phyloP scores from a whole-genome alignment of 2,888 invertebrate genomes.

The Heliconius hortense region DNA sequence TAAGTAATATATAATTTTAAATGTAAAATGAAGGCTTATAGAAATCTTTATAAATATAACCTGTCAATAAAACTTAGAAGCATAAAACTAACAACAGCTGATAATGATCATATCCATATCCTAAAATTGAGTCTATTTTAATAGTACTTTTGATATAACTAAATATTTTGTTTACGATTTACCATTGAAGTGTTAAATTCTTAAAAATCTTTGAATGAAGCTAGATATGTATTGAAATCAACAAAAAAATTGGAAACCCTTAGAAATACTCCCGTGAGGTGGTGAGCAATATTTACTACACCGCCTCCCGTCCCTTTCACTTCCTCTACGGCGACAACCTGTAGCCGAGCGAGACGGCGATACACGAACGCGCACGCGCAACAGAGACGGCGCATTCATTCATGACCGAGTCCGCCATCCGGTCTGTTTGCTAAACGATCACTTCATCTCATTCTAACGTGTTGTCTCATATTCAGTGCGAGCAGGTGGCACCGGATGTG shows the following conservation, averaged over 20 bases:
- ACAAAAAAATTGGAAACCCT: constrained; percentile 70
- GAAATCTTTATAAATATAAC: neutral
- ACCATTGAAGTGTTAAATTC: constrained; percentile 34
- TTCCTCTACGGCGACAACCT: constrained; percentile 80
- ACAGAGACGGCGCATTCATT: constrained; percentile 77
- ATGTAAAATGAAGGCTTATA: neutral
- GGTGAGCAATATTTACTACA: constrained; percentile 80
- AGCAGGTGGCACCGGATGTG: constrained; percentile 80
- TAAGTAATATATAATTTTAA: neutral
- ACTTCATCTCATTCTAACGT: constrained; percentile 80
- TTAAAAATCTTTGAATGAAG: constrained; percentile 67
- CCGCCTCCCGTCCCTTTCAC: constrained; percentile 80
- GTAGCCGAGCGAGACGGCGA: constrained; percentile 64
- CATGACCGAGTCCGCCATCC: constrained; percentile 81
- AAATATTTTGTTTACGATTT: constrained; percentile 7
- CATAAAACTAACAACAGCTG: neutral
- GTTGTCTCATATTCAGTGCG: constrained; percentile 71
- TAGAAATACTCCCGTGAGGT: constrained; percentile 65
- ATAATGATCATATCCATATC: neutral
- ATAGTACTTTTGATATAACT: neutral
- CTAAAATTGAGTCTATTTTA: neutral
- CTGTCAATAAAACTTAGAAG: neutral
- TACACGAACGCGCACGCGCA: constrained; percentile 54
- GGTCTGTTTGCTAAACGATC: constrained; percentile 76
- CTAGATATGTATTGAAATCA: constrained; percentile 63